Percentiles rank a stretch among this genome's conserved stretches.
These are phyloP conservation scores for Rhamphomyia laevipes DNA, from an alignment of 2,888 invertebrate species.

Conservation along the genomic window DNA sequence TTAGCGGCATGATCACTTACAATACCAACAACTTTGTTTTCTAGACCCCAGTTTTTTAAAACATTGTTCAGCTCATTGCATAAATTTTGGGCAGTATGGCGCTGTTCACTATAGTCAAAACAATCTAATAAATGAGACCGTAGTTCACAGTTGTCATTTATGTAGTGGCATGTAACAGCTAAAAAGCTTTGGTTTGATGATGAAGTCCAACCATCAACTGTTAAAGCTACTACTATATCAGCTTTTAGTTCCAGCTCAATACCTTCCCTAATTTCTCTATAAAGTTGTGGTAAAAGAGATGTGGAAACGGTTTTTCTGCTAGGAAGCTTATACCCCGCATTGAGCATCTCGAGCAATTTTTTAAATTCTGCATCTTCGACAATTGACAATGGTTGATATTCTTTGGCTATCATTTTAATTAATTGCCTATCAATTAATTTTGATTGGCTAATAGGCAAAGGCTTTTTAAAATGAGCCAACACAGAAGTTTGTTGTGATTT, in stretches of 20 bases:
- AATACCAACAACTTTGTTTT: not conserved
- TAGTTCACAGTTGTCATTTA: not conserved
- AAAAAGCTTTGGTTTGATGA: conserved; percentile 3
- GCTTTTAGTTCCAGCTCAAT: not conserved
- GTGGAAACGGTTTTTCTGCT: conserved; percentile 2
- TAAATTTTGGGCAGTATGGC: not conserved
- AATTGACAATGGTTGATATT: conserved; percentile 5
- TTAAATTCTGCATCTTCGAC: conserved; percentile 6
- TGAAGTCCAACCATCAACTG: conserved; percentile 10
- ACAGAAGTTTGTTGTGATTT: not conserved
- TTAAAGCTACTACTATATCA: not conserved
- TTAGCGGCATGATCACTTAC: not conserved
- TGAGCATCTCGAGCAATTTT: not conserved
- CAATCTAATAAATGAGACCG: conserved; percentile 6
- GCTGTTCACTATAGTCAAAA: not conserved
- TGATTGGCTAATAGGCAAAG: not conserved
- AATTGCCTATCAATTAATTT: conserved; percentile 4
- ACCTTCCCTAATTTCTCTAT: not conserved
- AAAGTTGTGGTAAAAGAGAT: not conserved
- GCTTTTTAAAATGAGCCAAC: not conserved
- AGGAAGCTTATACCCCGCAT: conserved; percentile 2
- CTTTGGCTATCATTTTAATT: conserved; percentile 3
- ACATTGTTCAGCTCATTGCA: not conserved
- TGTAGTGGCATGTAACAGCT: conserved; percentile 11
- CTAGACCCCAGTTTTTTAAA: not conserved